phyloP scores from a whole-genome alignment of 1,140 invertebrate species.

The Leptinotarsa texana region DNA sequence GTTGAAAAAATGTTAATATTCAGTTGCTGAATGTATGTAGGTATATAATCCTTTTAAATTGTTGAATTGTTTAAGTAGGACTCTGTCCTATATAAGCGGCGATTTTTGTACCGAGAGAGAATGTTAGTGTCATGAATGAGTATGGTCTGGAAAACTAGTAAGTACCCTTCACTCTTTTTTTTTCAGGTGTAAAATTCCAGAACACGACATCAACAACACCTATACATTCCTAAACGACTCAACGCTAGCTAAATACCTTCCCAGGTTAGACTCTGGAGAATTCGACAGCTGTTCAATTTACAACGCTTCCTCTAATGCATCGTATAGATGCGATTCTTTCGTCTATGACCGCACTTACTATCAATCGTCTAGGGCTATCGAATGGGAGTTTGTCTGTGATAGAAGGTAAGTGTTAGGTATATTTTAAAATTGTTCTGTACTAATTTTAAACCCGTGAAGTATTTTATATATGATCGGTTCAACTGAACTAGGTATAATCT shows the following conservation, averaged over 20 bases:
- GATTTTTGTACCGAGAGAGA: no score
- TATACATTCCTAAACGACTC: slow-evolving; percentile 53
- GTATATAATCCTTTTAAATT: no score
- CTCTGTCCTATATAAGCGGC: no score
- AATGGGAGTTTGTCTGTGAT: slow-evolving; percentile 87
- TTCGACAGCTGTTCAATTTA: slow-evolving; percentile 65
- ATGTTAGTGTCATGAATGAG: no score
- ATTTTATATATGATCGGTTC: no score
- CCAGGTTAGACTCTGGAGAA: slow-evolving; percentile 55
- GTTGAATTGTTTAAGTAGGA: no score
- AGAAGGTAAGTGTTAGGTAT: slow-evolving; percentile 40
- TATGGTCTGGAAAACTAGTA: no score
- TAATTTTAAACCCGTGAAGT: background rate
- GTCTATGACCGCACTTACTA: slow-evolving; percentile 74
- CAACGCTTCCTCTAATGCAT: slow-evolving; percentile 55
- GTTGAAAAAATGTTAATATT: no score
- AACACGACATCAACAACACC: slow-evolving; percentile 60
- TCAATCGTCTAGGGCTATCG: slow-evolving; percentile 70
- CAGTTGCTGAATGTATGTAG: no score
- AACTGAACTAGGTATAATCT: no score
- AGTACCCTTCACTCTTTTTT: background rate
- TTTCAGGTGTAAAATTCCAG: slow-evolving; percentile 67
- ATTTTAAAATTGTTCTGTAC: slow-evolving; percentile 7
- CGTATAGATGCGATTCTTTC: slow-evolving; percentile 64
- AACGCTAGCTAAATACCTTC: slow-evolving; percentile 63